Evolutionary conservation across 2,797 vertebrate genomes (phyloP).

Genomic region (Cryptoprocta ferox): DNA sequence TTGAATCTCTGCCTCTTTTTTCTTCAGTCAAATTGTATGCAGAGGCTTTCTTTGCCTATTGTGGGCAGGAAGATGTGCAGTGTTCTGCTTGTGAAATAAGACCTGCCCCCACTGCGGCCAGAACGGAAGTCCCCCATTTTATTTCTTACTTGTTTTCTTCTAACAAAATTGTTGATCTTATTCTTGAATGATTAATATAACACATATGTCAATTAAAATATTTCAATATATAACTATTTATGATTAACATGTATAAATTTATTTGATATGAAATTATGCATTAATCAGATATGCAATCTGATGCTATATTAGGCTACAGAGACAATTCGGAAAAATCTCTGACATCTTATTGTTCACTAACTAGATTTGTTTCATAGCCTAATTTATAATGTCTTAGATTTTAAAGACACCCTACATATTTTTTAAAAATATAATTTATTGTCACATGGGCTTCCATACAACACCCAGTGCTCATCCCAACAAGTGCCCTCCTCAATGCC

Average conservation of each 20-base stretch:
- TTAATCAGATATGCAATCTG: background rate
- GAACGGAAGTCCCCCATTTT: background rate
- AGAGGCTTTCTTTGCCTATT: background rate
- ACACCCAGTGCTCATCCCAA: too few species aligned
- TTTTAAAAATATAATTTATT: too few species aligned
- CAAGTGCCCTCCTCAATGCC: too few species aligned
- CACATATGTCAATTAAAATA: background rate
- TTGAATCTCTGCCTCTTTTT: background rate
- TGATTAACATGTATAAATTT: background rate
- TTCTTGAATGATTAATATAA: background rate
- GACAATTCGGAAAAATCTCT: background rate
- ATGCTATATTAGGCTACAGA: background rate
- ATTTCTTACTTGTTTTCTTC: background rate
- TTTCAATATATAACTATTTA: background rate
- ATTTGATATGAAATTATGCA: background rate
- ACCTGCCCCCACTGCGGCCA: background rate
- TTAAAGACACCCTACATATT: background rate
- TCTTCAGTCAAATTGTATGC: background rate
- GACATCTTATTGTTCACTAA: background rate
- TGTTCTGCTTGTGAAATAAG: background rate
- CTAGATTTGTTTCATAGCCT: background rate
- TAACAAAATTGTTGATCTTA: background rate
- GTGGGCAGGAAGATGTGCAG: background rate
- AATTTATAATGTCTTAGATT: background rate
- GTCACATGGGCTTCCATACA: too few species aligned